Base-by-base conservation (phyloP, 1,140 invertebrate species). In the Drosophila arizonae region DNA sequence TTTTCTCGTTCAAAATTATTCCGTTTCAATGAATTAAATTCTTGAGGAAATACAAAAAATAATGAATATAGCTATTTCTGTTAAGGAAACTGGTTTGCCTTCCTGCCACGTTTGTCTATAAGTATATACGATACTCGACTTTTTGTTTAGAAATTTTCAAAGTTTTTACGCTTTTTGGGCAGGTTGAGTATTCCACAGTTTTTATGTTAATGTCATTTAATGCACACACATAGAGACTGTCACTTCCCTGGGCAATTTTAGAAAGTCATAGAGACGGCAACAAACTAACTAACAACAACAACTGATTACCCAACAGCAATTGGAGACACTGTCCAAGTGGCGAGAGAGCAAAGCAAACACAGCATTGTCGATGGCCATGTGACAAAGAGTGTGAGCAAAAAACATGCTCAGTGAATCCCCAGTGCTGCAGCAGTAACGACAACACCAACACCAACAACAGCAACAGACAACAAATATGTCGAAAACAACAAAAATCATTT, bases 231-330 rank as follows among this genome's bases (percentile, higher is more conserved):
- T 6, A 30, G 6, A 30, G 50, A 36, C 17, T 8, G 51, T 68
- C 70, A 57, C 51, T 55, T 70, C 10, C 52, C 48, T 54, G 52
- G 30, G 15, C 30, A 24, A 30, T 50, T 77, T 84, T 84, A 73
- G 80, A 85, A 84, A 84, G 77, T 84, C 65, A 85, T 85, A 84
- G 63, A 52, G 50, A 70, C 30, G 56, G 54, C 80, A 73, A 48
- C 64, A 54, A 57, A 52, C 36, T 36, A 51, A 21, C 51, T 48
- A 48, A 13, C 66, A 58, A 36, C 75, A 65, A 58, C 58, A 64
- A 77, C 41, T 70, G 58, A 76, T 78, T 78, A 76, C 76, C 46
- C 62, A 80, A 85, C 73, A 69, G 67, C 72, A 68, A 76, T 72
- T 57, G 57, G 30, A 69, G 52, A 65, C 39, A 56, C 24, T 33